Evolutionary conservation across 2,888 invertebrate genomes (phyloP), one percentile per base, ranked within the genome.

Genomic region (Agonum fuliginosum): DNA sequence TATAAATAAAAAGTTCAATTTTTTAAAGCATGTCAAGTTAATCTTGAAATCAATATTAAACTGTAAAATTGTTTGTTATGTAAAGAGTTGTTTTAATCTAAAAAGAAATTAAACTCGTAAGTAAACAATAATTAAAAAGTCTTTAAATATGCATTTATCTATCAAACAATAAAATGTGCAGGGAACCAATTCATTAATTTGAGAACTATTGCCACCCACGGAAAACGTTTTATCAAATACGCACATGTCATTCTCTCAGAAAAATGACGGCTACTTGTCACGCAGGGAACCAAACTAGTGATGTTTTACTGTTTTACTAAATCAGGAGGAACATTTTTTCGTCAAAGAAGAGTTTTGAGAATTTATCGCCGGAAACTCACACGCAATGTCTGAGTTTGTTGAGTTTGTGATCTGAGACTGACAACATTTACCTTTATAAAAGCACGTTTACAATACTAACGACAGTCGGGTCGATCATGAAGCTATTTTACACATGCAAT

Each of bases 131-230:
- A 62, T 62, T 62, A 62, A 62, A 62, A 62, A 37, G 30, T 37
- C 34, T 62, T 62, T 62, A 62, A 62, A 34, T 62, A 17, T 34
- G 14, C 30, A 62, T 62, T 62, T 62, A 62, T 62, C 62, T 34
- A 10, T 30, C 12, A 10, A 48, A 17, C 19, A 48, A n/a, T n/a
- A 37, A 3, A 10, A 10, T 12, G 12, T 51, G 51, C 51, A 22
- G 10, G 51, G 10, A 20, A 22, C 3, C 3, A 51, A 20, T 37
- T 37, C 37, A 10, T 37, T 37, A 37, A 3, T 37, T 37, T 37
- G 17, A 48, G 4, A 10, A 62, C 24, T 12, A 62, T 62, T 30
- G 27, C 30, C 58, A 62, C 17, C 17, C 27, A 14, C 3, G 14
- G n/a, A n/a, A 27, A 24, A 14, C 12, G 3, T 62, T 62, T 34